Base-by-base conservation (phyloP, 2,888 invertebrate genomes). In the Drosophila gaucha region DNA sequence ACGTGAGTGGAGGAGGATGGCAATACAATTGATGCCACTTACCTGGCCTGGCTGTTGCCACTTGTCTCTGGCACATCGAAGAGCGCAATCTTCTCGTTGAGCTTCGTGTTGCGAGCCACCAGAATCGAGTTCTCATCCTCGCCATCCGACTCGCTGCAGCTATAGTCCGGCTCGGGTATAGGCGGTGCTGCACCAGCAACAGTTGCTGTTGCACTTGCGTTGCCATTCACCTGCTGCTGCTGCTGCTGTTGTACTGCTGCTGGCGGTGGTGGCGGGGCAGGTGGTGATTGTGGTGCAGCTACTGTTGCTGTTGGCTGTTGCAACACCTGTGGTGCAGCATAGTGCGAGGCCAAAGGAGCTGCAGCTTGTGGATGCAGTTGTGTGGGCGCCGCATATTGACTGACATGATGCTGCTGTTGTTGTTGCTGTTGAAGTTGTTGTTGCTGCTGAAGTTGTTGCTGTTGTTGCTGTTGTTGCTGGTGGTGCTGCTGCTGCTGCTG, bases 161-260 rank as follows among this genome's bases (percentile, higher is more conserved):
- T 97, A 92, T 97, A 97, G 91, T 97, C 97, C 0, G 97, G 97
- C 89, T 97, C 97, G 0, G 97, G 97, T 78, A 97, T 97, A n/a
- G 96, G 96, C 8, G 97, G 95, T 1, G 94, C 94, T 9, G 89
- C 85, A 10, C 88, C 80, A 35, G 74, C 69, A 74, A 69, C 78
- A 69, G 75, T 62, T 70, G 69, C 62, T 82, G 72, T 28, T 36
- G 56, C 26, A 38, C 35, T 64, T 10, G n/a, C 33, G 43, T 59
- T 67, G 47, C 57, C 41, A 47, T 58, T 66, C 8, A 58, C 14
- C 22, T 65, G 55, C 22, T 92, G 69, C 35, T 73, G 58, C 52
- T 73, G 38, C 3, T 38, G 73, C 84, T 77, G 64, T 90, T 86
- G 46, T 31, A 92, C 86, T 91, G 92, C 87, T 92, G 92, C 1